phyloP scores from a whole-genome alignment of 1,140 invertebrate genomes.

The Zaprionus capensis region DNA sequence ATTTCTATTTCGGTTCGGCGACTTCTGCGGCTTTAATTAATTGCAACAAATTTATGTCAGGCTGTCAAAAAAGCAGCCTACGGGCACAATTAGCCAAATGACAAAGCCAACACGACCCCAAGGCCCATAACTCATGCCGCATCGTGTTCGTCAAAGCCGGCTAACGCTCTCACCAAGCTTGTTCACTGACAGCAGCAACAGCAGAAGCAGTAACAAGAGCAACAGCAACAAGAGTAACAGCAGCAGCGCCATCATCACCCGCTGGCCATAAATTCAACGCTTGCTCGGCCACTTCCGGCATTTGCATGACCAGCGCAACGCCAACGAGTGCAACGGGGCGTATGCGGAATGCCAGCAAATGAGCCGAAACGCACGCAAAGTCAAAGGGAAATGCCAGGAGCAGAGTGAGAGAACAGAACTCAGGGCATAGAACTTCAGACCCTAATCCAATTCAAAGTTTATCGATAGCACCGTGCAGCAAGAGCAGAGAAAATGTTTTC shows the following conservation, averaged over 20 bases:
- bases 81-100: slow-evolving; percentile 80
- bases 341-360: slow-evolving; percentile 49
- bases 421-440: neutral
- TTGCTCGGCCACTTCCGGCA: slow-evolving; percentile 52
- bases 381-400: slow-evolving; percentile 16
- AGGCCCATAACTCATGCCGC: slow-evolving; percentile 68
- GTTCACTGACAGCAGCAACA: slow-evolving; percentile 20
- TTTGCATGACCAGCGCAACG: slow-evolving; percentile 21
- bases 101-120: slow-evolving; percentile 65
- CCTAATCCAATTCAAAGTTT: slow-evolving; percentile 27
- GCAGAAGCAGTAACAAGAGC: slow-evolving; percentile 1
- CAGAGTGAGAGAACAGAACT: neutral
- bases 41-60: slow-evolving; percentile 77
- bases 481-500: neutral
- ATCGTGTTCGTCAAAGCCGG: slow-evolving; percentile 19
- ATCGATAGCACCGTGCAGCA: slow-evolving; percentile 20
- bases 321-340: slow-evolving; percentile 43
- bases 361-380: slow-evolving; percentile 45
- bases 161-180: slow-evolving; percentile 12
- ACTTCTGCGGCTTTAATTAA: slow-evolving; percentile 75
- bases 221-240: neutral
- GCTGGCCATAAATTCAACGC: slow-evolving; percentile 39
- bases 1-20: slow-evolving; percentile 58
- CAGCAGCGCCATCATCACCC: slow-evolving; percentile 21
- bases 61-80: slow-evolving; percentile 68